These are phyloP conservation scores for Yponomeuta cagnagella DNA, from an alignment of 2,888 invertebrate species.

Conservation along the genomic window DNA sequence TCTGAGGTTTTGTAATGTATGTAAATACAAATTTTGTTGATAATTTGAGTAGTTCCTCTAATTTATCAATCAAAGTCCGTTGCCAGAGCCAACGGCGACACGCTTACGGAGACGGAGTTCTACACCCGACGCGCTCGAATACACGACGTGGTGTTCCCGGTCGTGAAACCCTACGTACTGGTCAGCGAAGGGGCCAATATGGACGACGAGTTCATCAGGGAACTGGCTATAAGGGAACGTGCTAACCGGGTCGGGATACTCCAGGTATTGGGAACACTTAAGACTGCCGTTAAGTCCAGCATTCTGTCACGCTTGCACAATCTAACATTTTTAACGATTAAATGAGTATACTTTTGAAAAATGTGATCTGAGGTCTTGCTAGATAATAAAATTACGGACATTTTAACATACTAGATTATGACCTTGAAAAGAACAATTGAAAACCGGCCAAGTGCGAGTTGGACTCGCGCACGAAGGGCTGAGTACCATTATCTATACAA, in stretches of 20 bases:
- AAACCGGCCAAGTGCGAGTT: too few species aligned
- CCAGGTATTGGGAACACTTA: constrained; percentile 61
- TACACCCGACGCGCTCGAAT: constrained; percentile 74
- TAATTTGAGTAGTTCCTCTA: not conserved
- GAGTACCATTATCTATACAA: too few species aligned
- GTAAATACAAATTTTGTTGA: too few species aligned
- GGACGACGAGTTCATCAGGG: constrained; percentile 78
- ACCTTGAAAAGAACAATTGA: too few species aligned
- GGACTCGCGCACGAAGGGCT: too few species aligned
- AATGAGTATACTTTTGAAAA: too few species aligned
- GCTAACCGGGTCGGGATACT: constrained; percentile 83
- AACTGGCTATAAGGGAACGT: constrained; percentile 83
- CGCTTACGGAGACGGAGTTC: constrained; percentile 78
- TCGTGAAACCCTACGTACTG: constrained; percentile 72
- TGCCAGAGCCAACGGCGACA: constrained; percentile 75
- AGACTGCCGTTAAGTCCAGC: not conserved
- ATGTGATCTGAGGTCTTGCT: too few species aligned
- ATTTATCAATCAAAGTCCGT: not conserved
- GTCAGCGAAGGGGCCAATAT: constrained; percentile 77
- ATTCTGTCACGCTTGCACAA: too few species aligned
- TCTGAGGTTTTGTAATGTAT: too few species aligned
- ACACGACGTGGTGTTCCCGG: constrained; percentile 76
- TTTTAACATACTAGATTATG: too few species aligned
- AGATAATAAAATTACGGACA: too few species aligned
- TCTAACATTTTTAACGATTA: too few species aligned